These are phyloP conservation scores for Morone chrysops DNA, from an alignment of 2,113 vertebrate genomes.

Conservation along the genomic window DNA sequence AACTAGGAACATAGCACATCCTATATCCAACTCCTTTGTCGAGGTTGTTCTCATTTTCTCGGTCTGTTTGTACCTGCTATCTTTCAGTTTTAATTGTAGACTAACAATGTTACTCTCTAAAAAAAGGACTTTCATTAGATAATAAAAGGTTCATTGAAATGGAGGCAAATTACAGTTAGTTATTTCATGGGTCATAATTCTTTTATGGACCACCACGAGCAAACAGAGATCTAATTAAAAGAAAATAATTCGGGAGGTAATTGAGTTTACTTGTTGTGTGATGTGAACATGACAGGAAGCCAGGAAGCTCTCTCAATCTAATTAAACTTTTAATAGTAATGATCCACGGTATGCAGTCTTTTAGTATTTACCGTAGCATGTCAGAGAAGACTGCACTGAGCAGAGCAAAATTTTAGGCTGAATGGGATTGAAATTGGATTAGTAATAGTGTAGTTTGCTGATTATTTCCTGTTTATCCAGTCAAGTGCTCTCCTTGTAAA, in stretches of 20 bases:
- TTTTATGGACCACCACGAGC: constrained; percentile 15
- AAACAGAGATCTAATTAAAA: constrained; percentile 62
- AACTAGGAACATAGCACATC: constrained; percentile 13
- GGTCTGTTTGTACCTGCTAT: constrained; percentile 3
- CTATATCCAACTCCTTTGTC: constrained; percentile 2
- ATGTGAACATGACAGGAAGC: constrained; percentile 57
- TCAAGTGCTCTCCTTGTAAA: constrained; percentile 23
- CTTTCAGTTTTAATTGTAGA: constrained; percentile 30
- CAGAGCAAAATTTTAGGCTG: background rate
- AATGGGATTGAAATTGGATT: constrained; percentile 57
- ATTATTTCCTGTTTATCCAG: constrained; percentile 67
- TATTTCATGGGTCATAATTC: constrained; percentile 6
- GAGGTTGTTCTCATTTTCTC: background rate
- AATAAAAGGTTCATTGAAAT: background rate
- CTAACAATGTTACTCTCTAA: constrained; percentile 17
- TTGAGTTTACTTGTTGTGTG: constrained; percentile 50
- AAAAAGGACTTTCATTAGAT: constrained; percentile 28
- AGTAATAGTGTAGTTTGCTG: constrained; percentile 33
- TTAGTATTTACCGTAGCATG: constrained; percentile 37
- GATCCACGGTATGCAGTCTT: constrained; percentile 27
- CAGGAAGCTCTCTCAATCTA: constrained; percentile 59
- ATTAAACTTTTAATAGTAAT: constrained; percentile 55
- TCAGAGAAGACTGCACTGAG: constrained; percentile 12
- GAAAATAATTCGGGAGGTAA: constrained; percentile 51
- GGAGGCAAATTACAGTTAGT: background rate